Percentiles rank a stretch among this genome's conserved stretches.
phyloP scores from a whole-genome alignment of 2,888 invertebrate species.

The Gisinianus flammeolus region DNA sequence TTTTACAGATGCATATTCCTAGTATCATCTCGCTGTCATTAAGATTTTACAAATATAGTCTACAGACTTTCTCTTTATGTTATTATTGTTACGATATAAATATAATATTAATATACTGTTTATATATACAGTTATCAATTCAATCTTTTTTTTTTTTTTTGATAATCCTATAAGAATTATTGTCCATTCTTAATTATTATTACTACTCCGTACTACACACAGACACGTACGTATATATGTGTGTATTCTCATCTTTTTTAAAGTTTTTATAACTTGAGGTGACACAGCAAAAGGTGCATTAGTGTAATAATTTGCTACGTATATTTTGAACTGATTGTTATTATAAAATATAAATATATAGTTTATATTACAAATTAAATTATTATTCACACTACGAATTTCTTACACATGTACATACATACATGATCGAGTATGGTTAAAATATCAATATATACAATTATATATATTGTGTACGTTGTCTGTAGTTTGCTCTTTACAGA shows the following conservation, averaged over 20 bases:
- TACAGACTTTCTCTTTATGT: neutral
- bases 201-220: neutral
- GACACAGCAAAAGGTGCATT: neutral
- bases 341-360: neutral
- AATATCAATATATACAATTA: neutral
- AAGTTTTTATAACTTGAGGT: neutral
- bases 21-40: neutral
- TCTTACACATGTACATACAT: neutral
- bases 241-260: neutral
- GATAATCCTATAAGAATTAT: neutral
- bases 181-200: neutral
- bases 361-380: neutral
- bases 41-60: neutral
- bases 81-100: neutral
- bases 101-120: too few species aligned
- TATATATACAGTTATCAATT: too few species aligned
- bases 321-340: neutral
- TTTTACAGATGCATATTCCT: slow-evolving; percentile 18
- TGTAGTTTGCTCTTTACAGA: neutral
- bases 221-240: neutral
- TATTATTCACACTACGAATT: neutral
- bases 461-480: neutral
- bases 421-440: neutral
- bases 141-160: too few species aligned
- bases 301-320: neutral